Base-by-base conservation (phyloP, 2,888 invertebrate species). In the Mesorhabditis belari region DNA sequence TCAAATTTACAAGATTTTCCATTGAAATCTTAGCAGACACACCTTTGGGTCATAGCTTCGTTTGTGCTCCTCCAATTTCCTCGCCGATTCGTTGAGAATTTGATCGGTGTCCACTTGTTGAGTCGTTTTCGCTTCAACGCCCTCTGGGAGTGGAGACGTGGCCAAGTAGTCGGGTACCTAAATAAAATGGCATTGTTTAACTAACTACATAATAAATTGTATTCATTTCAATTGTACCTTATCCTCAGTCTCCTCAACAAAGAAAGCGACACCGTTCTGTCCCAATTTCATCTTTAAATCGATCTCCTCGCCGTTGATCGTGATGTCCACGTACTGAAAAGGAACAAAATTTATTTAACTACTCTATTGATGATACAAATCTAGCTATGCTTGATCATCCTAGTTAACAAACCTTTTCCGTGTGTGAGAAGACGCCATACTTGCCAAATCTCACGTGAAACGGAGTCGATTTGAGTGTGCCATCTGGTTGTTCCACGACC, bases 361-460 rank as follows among this genome's bases (percentile, higher is more conserved):
- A 19, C n/a, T 55, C 55, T 55, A 17, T 26, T 27, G 55, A 19
- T 12, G 12, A n/a, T 52, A 58, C 3, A 23, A 19, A 61, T 23
- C 26, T 35, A 19, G 17, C n/a, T n/a, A 21, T 44, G 24, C 19
- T 25, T 25, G n/a, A 35, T 12, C 2, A 9, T 17, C 5, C 9
- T 17, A 58, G 19, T 51, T 23, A 17, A 28, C 56, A 52, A 6
- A 96, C 89, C 89, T 98, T 98, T 82, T 96, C 93, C 70, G 90
- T 87, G 77, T 93, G 91, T 64, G 93, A 87, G 24, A 99, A 87
- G 5, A 98, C 98, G 17, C 96, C 96, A 77, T 98, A 87, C 84
- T 99, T 99, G 57, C 98, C 98, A 82, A 99, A 99, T 60, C 98
- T 88, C 44, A 99, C 96, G 83, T 99, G 98, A 84, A 98, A 99